Base-by-base conservation (phyloP, 2,113 vertebrate genomes). In the Himantopus leucocephalus region DNA sequence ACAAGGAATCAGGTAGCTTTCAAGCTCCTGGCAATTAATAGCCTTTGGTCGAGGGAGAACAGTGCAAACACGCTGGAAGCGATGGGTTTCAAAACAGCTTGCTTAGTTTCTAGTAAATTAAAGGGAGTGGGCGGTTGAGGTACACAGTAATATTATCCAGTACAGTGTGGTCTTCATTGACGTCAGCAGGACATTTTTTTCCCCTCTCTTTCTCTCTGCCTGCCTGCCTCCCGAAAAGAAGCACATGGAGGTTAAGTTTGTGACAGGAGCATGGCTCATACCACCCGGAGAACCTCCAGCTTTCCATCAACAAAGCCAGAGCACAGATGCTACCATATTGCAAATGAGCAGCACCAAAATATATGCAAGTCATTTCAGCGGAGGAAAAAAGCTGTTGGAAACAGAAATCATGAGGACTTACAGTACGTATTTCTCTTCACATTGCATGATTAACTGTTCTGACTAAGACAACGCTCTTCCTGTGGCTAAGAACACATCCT, bases 1-100 rank as follows among this genome's bases (percentile, higher is more conserved):
- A 97, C 88, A 81, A 82, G 96, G 94, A 97, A 97, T 97, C 96
- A 95, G 97, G 98, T 97, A 93, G 95, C 97, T 98, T 97, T 98
- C 97, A 98, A 94, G 96, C 96, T 94, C 92, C 95, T 96, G 89
- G 89, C 93, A 95, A 96, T 98, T 97, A 96, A 97, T 95, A 96
- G 94, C 88, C 92, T 89, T 97, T 94, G 78, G 92, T 97, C 23
- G 37, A 92, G 72, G 82, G 90, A 96, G 91, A 94, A 45, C 30
- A 60, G 93, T 17, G 56, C 84, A 94, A 93, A 97, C 82, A 88
- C 4, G 79, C 88, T 96, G 93, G 90, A 95, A 93, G 91, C 78
- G 5, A 91, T 71, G 72, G 94, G 84, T 96, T 97, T 97, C 94
- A 74, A 98, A 97, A 95, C 91, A 93, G 85, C 85, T 96, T 91